Conservation (phyloP, 2,888 invertebrate species). For the Diaprepes abbreviatus region DNA sequence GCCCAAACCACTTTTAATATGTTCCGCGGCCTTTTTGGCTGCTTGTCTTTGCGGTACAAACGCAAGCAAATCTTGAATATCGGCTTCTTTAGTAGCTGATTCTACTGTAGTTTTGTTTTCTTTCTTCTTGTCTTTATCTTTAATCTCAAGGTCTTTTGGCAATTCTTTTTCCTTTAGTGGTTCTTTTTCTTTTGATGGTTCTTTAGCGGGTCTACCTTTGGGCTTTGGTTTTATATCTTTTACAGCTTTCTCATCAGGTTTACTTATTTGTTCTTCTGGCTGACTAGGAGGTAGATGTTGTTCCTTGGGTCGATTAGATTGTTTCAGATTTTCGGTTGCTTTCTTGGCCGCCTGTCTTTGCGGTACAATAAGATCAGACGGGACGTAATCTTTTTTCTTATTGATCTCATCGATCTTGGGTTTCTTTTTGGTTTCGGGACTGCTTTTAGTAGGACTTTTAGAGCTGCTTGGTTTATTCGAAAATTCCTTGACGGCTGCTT, state of each 20-base stretch:
- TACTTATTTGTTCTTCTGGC: constrained; percentile 47
- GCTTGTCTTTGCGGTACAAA: constrained; percentile 93
- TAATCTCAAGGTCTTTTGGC: constrained; percentile 53
- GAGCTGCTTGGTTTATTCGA: constrained; percentile 68
- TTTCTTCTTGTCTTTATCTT: constrained; percentile 53
- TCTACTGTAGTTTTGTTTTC: constrained; percentile 66
- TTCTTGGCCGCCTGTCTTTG: constrained; percentile 93
- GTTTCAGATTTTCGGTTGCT: constrained; percentile 88
- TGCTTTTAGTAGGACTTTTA: constrained; percentile 60
- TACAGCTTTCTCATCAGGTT: constrained; percentile 49
- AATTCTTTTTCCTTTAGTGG: constrained; percentile 53
- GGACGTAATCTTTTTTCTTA: constrained; percentile 70
- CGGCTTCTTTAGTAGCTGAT: constrained; percentile 69
- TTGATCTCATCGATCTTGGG: constrained; percentile 53
- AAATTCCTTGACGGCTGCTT: constrained; percentile 89
- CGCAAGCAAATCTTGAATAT: constrained; percentile 76
- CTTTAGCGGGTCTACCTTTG: constrained; percentile 28
- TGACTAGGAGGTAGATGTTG: constrained; percentile 42
- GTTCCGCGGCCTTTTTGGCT: constrained; percentile 92
- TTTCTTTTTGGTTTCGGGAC: constrained; percentile 52
- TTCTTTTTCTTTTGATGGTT: constrained; percentile 66
- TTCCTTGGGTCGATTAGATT: constrained; percentile 70
- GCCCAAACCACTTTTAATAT: constrained; percentile 85
- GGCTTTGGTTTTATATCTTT: constrained; percentile 31
- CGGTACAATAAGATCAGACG: constrained; percentile 89